Percentiles rank a stretch among this genome's conserved stretches.
phyloP scores from a whole-genome alignment of 2,888 invertebrate species.

The Automeris io region DNA sequence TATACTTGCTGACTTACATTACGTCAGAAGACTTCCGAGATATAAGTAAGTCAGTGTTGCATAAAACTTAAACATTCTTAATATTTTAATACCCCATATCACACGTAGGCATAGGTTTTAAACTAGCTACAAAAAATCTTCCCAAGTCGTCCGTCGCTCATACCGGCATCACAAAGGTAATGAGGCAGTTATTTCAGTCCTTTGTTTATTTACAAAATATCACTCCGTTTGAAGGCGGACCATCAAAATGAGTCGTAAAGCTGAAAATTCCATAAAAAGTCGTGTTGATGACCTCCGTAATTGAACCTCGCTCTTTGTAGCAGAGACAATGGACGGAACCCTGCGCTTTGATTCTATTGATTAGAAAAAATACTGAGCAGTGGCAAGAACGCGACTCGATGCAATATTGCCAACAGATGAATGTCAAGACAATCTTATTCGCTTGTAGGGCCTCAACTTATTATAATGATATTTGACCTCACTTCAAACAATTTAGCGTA shows the following conservation, averaged over 20 bases:
- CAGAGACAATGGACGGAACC: constrained; percentile 70
- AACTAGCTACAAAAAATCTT: constrained; percentile 45
- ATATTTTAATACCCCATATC: constrained; percentile 18
- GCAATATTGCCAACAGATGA: not conserved
- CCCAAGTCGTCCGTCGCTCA: constrained; percentile 48
- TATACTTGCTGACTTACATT: too few relatives aligned
- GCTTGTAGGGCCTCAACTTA: too few relatives aligned
- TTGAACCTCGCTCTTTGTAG: constrained; percentile 66
- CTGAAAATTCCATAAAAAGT: constrained; percentile 75
- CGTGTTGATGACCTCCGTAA: constrained; percentile 75
- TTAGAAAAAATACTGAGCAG: constrained; percentile 28
- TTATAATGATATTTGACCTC: too few relatives aligned
- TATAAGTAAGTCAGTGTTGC: too few relatives aligned
- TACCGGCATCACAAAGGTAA: constrained; percentile 74
- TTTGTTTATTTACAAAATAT: constrained; percentile 77
- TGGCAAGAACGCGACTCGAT: not conserved
- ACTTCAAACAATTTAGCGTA: too few relatives aligned
- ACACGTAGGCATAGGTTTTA: constrained; percentile 33
- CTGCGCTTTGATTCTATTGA: constrained; percentile 51
- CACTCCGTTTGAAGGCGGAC: constrained; percentile 77
- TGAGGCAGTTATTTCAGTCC: constrained; percentile 72
- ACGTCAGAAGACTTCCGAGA: too few relatives aligned
- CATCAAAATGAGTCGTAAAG: constrained; percentile 75
- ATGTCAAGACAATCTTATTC: not conserved
- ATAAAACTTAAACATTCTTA: not conserved